Percentiles rank a stretch among this genome's conserved stretches.
phyloP scores from a whole-genome alignment of 2,888 invertebrate species.

The Choreutis nemorana region DNA sequence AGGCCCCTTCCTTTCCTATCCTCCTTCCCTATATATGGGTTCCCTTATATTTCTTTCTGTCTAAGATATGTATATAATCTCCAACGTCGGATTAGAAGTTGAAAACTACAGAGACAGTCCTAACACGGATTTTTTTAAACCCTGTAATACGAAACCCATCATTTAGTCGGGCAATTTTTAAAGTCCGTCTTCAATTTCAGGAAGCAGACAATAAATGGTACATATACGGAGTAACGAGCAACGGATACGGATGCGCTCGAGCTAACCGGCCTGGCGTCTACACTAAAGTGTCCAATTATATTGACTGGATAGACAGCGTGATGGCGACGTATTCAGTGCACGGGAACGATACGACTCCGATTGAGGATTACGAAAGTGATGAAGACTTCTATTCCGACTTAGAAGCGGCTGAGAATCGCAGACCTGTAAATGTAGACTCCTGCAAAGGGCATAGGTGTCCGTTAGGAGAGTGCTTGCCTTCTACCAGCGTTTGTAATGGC shows the following conservation, averaged over 20 bases:
- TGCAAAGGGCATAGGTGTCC: constrained; percentile 79
- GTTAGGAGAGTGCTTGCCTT: constrained; percentile 76
- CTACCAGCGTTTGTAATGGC: constrained; percentile 77
- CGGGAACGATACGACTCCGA: constrained; percentile 21
- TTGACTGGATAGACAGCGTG: constrained; percentile 73
- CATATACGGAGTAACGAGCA: constrained; percentile 76
- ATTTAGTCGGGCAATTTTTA: too few species aligned
- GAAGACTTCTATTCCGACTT: constrained; percentile 47
- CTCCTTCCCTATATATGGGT: too few species aligned
- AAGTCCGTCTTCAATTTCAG: constrained; percentile 19
- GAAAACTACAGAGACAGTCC: too few species aligned
- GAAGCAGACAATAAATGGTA: constrained; percentile 54
- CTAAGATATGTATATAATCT: too few species aligned
- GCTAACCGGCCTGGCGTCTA: constrained; percentile 83
- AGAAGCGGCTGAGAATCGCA: constrained; percentile 46
- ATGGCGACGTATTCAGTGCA: constrained; percentile 42
- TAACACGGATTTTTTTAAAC: too few species aligned
- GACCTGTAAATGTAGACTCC: constrained; percentile 32
- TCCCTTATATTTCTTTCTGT: too few species aligned
- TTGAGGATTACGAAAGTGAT: constrained; percentile 19
- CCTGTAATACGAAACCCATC: too few species aligned
- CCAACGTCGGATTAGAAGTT: too few species aligned
- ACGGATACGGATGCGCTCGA: constrained; percentile 82
- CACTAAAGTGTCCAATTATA: constrained; percentile 79
- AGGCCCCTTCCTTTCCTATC: too few species aligned